Evolutionary conservation across 1,140 invertebrate genomes (phyloP).

Genomic region (Drosophila malerkotliana): DNA sequence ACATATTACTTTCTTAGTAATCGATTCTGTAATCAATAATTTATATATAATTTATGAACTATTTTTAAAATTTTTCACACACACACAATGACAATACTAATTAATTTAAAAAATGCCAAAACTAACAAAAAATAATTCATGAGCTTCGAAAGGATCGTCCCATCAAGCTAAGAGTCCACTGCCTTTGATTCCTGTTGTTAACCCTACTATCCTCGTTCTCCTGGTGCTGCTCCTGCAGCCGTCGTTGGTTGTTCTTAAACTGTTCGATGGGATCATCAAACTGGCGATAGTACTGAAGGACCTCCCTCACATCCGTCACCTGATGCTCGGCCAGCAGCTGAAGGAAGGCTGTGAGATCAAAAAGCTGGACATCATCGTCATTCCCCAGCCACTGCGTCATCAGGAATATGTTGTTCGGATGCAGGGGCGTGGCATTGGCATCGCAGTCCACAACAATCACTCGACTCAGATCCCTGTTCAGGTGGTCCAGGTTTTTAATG

Average conservation of each 20-base stretch:
- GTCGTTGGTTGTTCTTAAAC: constrained; percentile 95
- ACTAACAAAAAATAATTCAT: neutral
- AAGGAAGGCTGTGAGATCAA: constrained; percentile 96
- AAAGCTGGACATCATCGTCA: constrained; percentile 94
- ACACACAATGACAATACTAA: too few relatives aligned
- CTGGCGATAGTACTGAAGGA: constrained; percentile 95
- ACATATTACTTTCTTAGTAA: too few relatives aligned
- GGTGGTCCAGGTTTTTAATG: constrained; percentile 96
- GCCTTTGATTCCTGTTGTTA: neutral
- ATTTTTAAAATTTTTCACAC: neutral
- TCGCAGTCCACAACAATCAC: constrained; percentile 99
- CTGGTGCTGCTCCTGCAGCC: constrained; percentile 87
- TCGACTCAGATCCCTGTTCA: constrained; percentile 97
- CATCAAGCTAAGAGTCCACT: constrained; percentile 18
- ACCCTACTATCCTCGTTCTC: constrained; percentile 64
- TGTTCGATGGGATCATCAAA: constrained; percentile 97
- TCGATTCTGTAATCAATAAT: too few relatives aligned
- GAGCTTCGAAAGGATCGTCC: constrained; percentile 18
- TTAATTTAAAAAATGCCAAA: neutral
- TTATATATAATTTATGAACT: neutral
- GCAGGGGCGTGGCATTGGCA: constrained; percentile 91
- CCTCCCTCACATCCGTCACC: constrained; percentile 96
- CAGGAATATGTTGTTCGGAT: constrained; percentile 94
- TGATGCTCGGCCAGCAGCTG: constrained; percentile 94
- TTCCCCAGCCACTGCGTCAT: constrained; percentile 96